Conservation (phyloP, 1,140 invertebrate species). For the Fragariocoptes setiger region DNA sequence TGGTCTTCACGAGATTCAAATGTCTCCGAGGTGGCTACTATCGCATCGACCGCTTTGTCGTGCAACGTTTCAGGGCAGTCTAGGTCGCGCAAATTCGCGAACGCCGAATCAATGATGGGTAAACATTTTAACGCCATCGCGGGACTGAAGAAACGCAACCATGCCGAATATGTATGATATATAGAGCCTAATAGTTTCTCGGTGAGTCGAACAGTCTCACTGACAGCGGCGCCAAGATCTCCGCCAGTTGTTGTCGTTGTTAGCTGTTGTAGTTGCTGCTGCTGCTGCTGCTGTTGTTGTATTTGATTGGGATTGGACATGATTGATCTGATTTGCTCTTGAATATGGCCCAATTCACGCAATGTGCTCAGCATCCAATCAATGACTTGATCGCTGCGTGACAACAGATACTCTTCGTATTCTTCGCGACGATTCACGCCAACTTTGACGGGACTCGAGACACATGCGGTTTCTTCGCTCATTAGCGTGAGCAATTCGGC, state of each 20-base stretch:
- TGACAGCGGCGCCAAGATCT: not conserved
- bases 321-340: no score
- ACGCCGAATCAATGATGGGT: conserved; percentile 4
- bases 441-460: not conserved
- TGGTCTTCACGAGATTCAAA: conserved; percentile 30
- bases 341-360: not conserved
- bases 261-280: no score
- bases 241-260: not conserved
- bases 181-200: conserved; percentile 7
- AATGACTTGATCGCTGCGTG: not conserved
- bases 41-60: conserved; percentile 7
- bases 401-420: not conserved
- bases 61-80: conserved; percentile 6
- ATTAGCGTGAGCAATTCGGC: not conserved
- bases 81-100: conserved; percentile 5
- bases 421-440: not conserved
- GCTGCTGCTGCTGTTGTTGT: no score
- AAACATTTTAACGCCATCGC: conserved; percentile 2
- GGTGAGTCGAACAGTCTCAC: not conserved
- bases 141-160: conserved; percentile 5
- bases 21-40: conserved; percentile 5
- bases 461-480: not conserved
- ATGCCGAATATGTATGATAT: conserved; percentile 8
- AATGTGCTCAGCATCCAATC: not conserved
- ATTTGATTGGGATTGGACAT: no score